Evolutionary conservation across 2,113 vertebrate species (phyloP).

Genomic region (Promerops cafer): DNA sequence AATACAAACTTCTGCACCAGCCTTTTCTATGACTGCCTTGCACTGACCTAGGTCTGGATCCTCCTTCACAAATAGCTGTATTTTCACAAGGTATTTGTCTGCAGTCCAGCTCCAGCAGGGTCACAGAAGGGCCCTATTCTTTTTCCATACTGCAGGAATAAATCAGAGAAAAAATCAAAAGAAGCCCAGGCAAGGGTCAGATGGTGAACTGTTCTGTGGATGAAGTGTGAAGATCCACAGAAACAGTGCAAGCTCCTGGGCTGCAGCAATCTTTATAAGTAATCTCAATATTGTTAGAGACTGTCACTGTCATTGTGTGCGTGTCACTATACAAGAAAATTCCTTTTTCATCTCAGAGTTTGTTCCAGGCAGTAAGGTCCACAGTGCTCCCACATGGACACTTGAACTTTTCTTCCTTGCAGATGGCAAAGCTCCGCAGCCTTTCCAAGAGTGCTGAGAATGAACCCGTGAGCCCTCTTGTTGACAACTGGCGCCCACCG

Average conservation of each 20-base stretch:
- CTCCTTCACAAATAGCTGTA: neutral
- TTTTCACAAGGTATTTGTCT: neutral
- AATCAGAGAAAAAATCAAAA: neutral
- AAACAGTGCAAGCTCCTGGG: neutral
- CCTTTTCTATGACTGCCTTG: neutral
- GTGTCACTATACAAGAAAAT: neutral
- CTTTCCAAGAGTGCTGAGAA: slow-evolving; percentile 81
- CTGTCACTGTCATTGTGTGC: neutral
- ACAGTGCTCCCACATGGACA: neutral
- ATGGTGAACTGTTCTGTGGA: neutral
- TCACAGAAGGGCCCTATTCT: neutral
- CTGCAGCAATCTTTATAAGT: neutral
- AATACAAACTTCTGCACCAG: neutral
- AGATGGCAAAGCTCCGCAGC: slow-evolving; percentile 88
- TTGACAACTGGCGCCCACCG: slow-evolving; percentile 90
- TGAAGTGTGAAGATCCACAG: neutral
- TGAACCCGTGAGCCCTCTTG: slow-evolving; percentile 76
- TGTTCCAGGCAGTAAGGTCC: neutral
- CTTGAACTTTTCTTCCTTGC: neutral
- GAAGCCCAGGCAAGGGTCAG: neutral
- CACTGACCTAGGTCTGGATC: neutral
- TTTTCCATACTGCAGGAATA: neutral
- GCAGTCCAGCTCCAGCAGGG: neutral
- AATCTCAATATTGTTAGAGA: neutral
- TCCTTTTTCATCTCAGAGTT: neutral